phyloP scores from a whole-genome alignment of 2,113 vertebrate species.

The Myotis lucifugus region DNA sequence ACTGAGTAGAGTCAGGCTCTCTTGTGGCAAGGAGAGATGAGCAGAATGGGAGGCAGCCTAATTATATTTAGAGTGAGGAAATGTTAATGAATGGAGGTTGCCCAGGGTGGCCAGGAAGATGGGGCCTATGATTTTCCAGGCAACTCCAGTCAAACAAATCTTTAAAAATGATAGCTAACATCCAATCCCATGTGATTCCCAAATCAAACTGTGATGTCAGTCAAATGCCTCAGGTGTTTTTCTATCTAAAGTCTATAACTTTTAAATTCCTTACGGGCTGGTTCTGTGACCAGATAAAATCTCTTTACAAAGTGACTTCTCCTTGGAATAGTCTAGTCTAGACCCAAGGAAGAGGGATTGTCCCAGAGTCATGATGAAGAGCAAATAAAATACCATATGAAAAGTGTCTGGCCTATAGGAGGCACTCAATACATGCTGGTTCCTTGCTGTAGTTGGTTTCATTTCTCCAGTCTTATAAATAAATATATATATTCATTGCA shows the following conservation, averaged over 20 bases:
- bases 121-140: not conserved
- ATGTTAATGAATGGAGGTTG: not conserved
- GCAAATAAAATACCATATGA: not conserved
- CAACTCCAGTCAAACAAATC: not conserved
- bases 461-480: not conserved
- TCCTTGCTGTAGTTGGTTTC: not conserved
- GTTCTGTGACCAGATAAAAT: not conserved
- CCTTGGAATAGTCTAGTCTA: not conserved
- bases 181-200: not conserved
- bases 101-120: not conserved
- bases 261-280: not conserved
- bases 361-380: not conserved
- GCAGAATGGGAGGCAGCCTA: not conserved
- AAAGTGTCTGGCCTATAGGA: not conserved
- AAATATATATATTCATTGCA: not conserved
- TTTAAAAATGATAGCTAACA: slow-evolving; percentile 8
- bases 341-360: not conserved
- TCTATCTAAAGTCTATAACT: not conserved
- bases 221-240: not conserved
- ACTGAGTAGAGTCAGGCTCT: not conserved
- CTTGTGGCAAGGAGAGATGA: not conserved
- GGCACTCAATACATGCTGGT: not conserved
- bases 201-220: not conserved
- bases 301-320: not conserved
- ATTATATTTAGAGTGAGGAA: not conserved